phyloP scores from a whole-genome alignment of 30 jellyfish, hydroid and myxozoan species.

The Pseudorhiza aurosa region DNA sequence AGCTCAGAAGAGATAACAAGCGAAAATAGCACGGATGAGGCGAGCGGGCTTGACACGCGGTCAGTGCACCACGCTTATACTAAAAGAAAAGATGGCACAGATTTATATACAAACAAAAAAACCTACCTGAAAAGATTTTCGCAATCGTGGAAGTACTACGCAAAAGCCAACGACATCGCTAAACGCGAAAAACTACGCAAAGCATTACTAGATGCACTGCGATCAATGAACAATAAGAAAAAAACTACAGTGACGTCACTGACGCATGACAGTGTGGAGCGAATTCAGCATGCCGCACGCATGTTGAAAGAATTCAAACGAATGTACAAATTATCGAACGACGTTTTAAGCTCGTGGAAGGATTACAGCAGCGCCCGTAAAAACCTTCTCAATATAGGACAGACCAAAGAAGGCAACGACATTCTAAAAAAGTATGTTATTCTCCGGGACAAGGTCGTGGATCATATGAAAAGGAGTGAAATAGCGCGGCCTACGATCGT shows the following conservation, averaged over 20 bases:
- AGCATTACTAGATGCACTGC: constrained; percentile 90
- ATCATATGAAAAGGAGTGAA: constrained; percentile 39
- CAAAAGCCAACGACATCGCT: constrained; percentile 94
- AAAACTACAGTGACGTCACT: constrained; percentile 62
- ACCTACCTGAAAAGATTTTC: constrained; percentile 72
- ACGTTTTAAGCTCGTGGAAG: constrained; percentile 77
- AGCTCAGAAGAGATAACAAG: not conserved
- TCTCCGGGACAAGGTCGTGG: constrained; percentile 41
- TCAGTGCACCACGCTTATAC: not conserved
- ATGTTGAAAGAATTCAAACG: constrained; percentile 81
- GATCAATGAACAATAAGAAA: constrained; percentile 76
- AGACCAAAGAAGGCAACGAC: constrained; percentile 48
- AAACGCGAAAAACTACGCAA: constrained; percentile 90
- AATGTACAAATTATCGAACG: constrained; percentile 84
- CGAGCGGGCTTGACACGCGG: not conserved
- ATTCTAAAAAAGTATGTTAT: constrained; percentile 71
- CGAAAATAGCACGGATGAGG: not conserved
- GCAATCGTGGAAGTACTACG: constrained; percentile 89
- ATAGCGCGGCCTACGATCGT: constrained; percentile 59
- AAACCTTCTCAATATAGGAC: constrained; percentile 51
- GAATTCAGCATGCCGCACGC: constrained; percentile 91
- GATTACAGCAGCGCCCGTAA: constrained; percentile 72
- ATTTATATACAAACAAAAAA: constrained; percentile 29
- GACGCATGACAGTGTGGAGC: constrained; percentile 50
- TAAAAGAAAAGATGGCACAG: not conserved